Conservation (phyloP, 2,888 invertebrate genomes). For the Hemistola chrysoprasaria region DNA sequence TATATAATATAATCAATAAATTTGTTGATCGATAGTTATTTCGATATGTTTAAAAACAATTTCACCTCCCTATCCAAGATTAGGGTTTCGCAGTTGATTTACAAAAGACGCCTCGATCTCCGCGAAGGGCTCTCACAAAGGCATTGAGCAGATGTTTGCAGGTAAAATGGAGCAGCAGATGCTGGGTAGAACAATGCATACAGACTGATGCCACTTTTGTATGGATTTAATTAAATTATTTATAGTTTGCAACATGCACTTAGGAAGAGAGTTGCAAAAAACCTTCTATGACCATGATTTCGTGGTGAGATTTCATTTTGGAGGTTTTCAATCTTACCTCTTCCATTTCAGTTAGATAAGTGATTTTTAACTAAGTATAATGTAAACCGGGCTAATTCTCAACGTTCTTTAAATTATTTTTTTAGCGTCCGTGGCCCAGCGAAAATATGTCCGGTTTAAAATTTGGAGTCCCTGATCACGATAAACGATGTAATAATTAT, state of each 20-base stretch:
- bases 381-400: too few species aligned
- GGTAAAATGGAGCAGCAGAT: constrained; percentile 75
- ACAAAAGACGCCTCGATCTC: constrained; percentile 63
- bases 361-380: too few species aligned
- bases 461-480: too few species aligned
- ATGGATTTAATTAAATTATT: constrained; percentile 66
- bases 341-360: too few species aligned
- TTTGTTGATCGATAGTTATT: too few species aligned
- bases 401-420: too few species aligned
- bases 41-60: too few species aligned
- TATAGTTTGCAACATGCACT: constrained; percentile 21
- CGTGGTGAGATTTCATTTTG: constrained; percentile 8
- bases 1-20: too few species aligned
- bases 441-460: too few species aligned
- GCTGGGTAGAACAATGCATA: constrained; percentile 54
- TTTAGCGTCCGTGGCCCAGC: too few species aligned
- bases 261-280: constrained; percentile 7
- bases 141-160: constrained; percentile 66
- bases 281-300: constrained; percentile 3
- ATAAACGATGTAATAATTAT: too few species aligned
- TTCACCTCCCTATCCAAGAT: constrained; percentile 51
- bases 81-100: constrained; percentile 51
- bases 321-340: too few species aligned
- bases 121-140: constrained; percentile 48
- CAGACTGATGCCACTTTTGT: constrained; percentile 44